Base-by-base conservation (phyloP, 1,140 invertebrate species). In the Limonius californicus region DNA sequence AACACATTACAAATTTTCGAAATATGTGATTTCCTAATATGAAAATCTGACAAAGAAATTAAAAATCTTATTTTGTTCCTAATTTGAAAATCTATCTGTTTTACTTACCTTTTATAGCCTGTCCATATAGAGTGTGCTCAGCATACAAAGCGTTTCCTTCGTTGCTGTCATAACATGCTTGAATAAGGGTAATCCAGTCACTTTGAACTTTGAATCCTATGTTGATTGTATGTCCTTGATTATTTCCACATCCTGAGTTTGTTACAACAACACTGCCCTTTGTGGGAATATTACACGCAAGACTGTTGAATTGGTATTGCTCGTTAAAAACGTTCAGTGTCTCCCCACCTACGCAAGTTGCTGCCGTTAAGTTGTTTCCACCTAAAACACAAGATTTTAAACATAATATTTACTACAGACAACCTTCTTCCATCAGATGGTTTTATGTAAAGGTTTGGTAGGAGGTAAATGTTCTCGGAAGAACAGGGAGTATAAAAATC, bases 41-140 rank as follows among this genome's bases (percentile, higher is more conserved):
- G n/a, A n/a, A n/a, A n/a, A n/a, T n/a, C n/a, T n/a, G n/a, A n/a
- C n/a, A n/a, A n/a, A n/a, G n/a, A n/a, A n/a, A n/a, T n/a, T n/a
- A n/a, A n/a, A n/a, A n/a, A n/a, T n/a, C n/a, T n/a, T n/a, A n/a
- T n/a, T n/a, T n/a, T n/a, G n/a, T n/a, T n/a, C n/a, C n/a, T 18
- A 47, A 47, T 47, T 27, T 27, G 3, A 27, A 27, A 27, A 27
- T 27, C 23, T 27, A n/a, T n/a, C n/a, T 9, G 39, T 1, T 39
- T 21, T 7, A 68, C 65, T 64, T 68, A 75, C 74, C 54, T 59
- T 67, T 64, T n/a, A 74, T 64, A 59, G 69, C 61, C 18, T 64
- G 47, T 50, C 72, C 72, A 66, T 65, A 57, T 11, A 75, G 11
- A 1, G 50, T 8, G 61, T 76, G 74, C 9, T 69, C 18, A 0